Evolutionary conservation across 2,888 invertebrate species (phyloP).

Genomic region (Catotricha subobsoleta): DNA sequence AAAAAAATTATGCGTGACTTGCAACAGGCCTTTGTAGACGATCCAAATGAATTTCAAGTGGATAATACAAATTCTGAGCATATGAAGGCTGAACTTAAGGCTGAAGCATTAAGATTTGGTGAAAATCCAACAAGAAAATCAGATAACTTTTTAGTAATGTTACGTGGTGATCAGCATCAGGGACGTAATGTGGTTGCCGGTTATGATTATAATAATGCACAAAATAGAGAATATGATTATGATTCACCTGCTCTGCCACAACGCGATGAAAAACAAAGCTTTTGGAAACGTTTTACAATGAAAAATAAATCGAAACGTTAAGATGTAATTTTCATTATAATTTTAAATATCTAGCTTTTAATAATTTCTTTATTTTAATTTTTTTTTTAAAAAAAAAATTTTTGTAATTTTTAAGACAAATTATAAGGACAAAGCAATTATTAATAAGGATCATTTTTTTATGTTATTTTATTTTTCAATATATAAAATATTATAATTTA

Average conservation of each 20-base stretch:
- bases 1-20: conserved; percentile 73
- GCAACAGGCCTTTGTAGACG: conserved; percentile 54
- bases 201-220: conserved; percentile 16
- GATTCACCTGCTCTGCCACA: conserved; percentile 24
- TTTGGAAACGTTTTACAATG: conserved; percentile 52
- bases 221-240: conserved; percentile 30
- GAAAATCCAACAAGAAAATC: conserved; percentile 32
- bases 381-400: too few species aligned
- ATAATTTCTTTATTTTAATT: too few species aligned
- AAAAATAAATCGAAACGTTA: conserved; percentile 50
- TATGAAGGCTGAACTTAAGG: conserved; percentile 46
- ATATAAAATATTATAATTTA: too few species aligned
- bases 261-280: conserved; percentile 39
- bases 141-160: conserved; percentile 46
- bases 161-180: conserved; percentile 30
- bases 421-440: too few species aligned
- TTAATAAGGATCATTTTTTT: too few species aligned
- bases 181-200: conserved; percentile 5
- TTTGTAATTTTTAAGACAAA: too few species aligned
- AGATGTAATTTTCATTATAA: too few species aligned
- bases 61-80: conserved; percentile 50
- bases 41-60: conserved; percentile 52
- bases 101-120: conserved; percentile 45
- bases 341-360: too few species aligned
- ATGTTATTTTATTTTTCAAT: too few species aligned